Evolutionary conservation across 30 jellyfish, hydroid and myxozoan genomes (phyloP).

Genomic region (Pseudorhiza aurosa): DNA sequence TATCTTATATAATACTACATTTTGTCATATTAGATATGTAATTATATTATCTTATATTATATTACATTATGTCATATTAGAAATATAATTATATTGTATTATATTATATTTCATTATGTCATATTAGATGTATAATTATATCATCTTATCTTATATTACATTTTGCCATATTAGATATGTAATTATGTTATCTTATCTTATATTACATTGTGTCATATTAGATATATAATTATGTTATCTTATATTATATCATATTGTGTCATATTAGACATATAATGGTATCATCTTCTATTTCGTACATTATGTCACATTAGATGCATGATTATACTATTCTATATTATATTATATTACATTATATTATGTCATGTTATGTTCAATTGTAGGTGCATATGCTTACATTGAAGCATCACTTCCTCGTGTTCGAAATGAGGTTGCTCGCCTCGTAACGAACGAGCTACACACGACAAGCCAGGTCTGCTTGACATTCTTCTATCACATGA

Average conservation of each 20-base stretch:
- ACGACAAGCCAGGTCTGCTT: constrained; percentile 41
- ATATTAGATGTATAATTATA: neutral
- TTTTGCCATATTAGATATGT: neutral
- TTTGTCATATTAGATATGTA: too few relatives aligned
- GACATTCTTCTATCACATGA: constrained; percentile 85
- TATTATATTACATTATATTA: neutral
- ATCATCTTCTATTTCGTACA: neutral
- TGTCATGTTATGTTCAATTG: neutral
- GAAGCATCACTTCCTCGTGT: constrained; percentile 82
- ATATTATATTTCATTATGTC: too few relatives aligned
- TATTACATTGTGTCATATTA: neutral
- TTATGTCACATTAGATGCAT: neutral
- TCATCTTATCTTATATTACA: neutral
- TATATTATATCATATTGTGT: neutral
- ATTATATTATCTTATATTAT: too few relatives aligned
- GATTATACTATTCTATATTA: neutral
- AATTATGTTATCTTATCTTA: neutral
- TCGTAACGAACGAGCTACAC: constrained; percentile 34
- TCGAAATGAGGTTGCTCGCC: constrained; percentile 75
- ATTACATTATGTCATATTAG: too few relatives aligned
- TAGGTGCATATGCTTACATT: constrained; percentile 80
- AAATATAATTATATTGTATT: too few relatives aligned
- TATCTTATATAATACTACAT: neutral
- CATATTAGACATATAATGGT: neutral
- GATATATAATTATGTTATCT: neutral